phyloP scores from a whole-genome alignment of 2,888 invertebrate genomes.

The Ormyrus nitidulus region DNA sequence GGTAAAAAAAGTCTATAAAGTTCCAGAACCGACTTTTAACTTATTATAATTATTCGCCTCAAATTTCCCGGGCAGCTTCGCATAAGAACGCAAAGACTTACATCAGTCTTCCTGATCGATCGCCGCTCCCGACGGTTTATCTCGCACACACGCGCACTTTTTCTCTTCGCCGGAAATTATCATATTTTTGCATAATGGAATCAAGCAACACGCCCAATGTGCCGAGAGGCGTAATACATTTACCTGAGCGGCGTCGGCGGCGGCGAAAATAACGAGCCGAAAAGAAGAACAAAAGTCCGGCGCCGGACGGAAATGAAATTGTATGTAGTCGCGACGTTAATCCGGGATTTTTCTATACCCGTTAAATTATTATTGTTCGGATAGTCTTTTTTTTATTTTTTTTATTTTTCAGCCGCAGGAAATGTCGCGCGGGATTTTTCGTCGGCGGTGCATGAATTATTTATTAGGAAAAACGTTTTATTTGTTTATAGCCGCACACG shows the following conservation, averaged over 20 bases:
- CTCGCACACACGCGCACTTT: slow-evolving; percentile 46
- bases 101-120: slow-evolving; percentile 62
- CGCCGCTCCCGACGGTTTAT: slow-evolving; percentile 64
- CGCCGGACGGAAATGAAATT: slow-evolving; percentile 16
- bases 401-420: slow-evolving; percentile 9
- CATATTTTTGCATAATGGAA: slow-evolving; percentile 72
- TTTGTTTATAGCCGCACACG: neutral
- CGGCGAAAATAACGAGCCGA: slow-evolving; percentile 42
- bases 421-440: neutral
- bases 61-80: neutral
- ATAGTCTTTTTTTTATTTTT: neutral
- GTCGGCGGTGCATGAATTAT: slow-evolving; percentile 20
- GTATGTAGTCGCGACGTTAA: slow-evolving; percentile 22
- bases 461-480: slow-evolving; percentile 19
- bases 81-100: neutral
- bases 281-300: slow-evolving; percentile 4
- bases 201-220: slow-evolving; percentile 60
- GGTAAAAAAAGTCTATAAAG: no score
- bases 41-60: slow-evolving; percentile 49
- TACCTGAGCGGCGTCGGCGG: slow-evolving; percentile 22
- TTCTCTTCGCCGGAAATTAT: slow-evolving; percentile 60
- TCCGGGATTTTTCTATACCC: slow-evolving; percentile 28
- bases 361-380: slow-evolving; percentile 23
- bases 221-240: slow-evolving; percentile 54
- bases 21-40: slow-evolving; percentile 40